Percentiles rank a stretch among this genome's conserved stretches.
These are phyloP conservation scores for Sarcophaga caerulescens DNA, from an alignment of 2,888 invertebrate species.

Conservation along the genomic window DNA sequence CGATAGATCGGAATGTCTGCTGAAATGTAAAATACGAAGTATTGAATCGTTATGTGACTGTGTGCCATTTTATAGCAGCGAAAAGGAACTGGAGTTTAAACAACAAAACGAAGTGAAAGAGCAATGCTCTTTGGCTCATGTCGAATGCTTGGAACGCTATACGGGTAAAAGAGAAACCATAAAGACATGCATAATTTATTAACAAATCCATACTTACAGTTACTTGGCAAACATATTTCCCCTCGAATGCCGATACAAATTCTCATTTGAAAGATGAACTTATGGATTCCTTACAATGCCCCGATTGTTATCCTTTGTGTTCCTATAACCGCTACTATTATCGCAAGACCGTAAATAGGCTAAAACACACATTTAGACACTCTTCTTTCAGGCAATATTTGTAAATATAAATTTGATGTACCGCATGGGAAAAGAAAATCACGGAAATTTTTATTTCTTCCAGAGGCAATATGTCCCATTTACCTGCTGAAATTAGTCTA, in stretches of 20 bases:
- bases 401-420: constrained; percentile 56
- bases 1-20: constrained; percentile 72
- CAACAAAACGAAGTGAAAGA: constrained; percentile 21
- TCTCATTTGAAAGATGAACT: constrained; percentile 60
- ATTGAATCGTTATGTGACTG: constrained; percentile 73
- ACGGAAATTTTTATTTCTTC: neutral
- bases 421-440: no score
- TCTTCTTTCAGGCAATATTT: constrained; percentile 51
- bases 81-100: constrained; percentile 45
- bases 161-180: constrained; percentile 69
- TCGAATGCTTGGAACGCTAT: constrained; percentile 73
- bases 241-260: constrained; percentile 13
- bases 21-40: constrained; percentile 72
- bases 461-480: constrained; percentile 21
- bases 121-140: constrained; percentile 73
- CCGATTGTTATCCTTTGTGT: constrained; percentile 74
- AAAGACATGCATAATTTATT: neutral
- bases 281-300: constrained; percentile 69
- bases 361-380: constrained; percentile 37
- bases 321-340: constrained; percentile 71
- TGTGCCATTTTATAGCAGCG: constrained; percentile 71
- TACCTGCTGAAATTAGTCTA: constrained; percentile 62
- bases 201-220: constrained; percentile 47
- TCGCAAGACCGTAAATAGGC: constrained; percentile 61
- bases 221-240: constrained; percentile 68